Evolutionary conservation across 2,888 invertebrate genomes (phyloP).

Genomic region (Timandra comae): DNA sequence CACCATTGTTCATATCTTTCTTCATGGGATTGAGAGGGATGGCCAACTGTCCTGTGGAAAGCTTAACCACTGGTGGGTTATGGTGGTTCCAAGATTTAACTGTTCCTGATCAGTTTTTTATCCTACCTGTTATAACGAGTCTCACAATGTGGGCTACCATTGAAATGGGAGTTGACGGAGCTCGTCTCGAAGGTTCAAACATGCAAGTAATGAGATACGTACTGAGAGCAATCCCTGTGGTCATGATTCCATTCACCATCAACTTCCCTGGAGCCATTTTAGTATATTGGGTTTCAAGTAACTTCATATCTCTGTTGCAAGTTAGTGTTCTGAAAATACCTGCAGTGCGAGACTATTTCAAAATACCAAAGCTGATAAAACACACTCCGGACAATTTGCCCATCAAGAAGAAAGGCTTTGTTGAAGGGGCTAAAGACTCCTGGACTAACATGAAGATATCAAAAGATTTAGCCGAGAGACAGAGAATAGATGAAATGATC

Average conservation of each 20-base stretch:
- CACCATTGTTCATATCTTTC: constrained; percentile 94
- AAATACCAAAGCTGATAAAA: constrained; percentile 80
- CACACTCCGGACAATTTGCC: constrained; percentile 78
- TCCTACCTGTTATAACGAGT: constrained; percentile 91
- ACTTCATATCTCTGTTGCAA: constrained; percentile 89
- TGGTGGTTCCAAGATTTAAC: constrained; percentile 97
- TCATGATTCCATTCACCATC: constrained; percentile 89
- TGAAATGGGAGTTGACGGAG: constrained; percentile 87
- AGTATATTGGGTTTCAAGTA: constrained; percentile 93
- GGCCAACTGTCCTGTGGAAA: constrained; percentile 94
- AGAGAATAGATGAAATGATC: constrained; percentile 84
- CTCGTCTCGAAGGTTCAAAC: constrained; percentile 80
- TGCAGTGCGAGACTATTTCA: constrained; percentile 82
- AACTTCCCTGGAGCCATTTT: constrained; percentile 93
- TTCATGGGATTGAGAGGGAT: constrained; percentile 92
- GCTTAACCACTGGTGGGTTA: constrained; percentile 90
- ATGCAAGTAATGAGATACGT: constrained; percentile 84
- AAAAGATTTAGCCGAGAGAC: constrained; percentile 85
- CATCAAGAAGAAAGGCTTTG: constrained; percentile 85
- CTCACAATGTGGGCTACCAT: constrained; percentile 88
- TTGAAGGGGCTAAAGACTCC: constrained; percentile 86
- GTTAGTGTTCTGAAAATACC: constrained; percentile 86
- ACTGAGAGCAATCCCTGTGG: constrained; percentile 84
- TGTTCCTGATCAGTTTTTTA: constrained; percentile 90
- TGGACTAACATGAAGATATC: constrained; percentile 89